Evolutionary conservation across 2,888 invertebrate genomes (phyloP), one percentile per base, ranked within the genome.

Genomic region (Plebejus argus): DNA sequence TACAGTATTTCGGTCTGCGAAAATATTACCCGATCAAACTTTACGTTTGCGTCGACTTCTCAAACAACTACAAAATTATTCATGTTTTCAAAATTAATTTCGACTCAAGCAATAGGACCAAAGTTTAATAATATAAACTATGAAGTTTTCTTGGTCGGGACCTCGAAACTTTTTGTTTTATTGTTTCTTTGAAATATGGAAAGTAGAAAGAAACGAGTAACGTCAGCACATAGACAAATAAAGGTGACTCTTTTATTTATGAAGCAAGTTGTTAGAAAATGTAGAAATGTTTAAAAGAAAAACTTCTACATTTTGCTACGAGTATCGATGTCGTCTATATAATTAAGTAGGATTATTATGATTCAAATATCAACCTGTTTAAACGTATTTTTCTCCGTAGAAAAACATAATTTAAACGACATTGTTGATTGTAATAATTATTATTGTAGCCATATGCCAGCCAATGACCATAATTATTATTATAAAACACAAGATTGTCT

Each of bases 51-150:
- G 61, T 18, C 66, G 28, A 66, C 66, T 66, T 66, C 23, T 28
- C 66, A 28, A 66, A 66, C 15, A 66, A 66, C 66, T 28, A 66
- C 66, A 66, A 66, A 66, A 28, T 66, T 66, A 28, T 66, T 66
- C 66, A 66, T 66, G 66, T 66, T 66, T 66, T 66, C 28, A 66
- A 66, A 66, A 66, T 66, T 66, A 66, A 66, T 66, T 66, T 66
- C 66, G 66, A 66, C 28, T 66, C 66, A 18, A 66, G 66, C 66
- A 66, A 66, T 66, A 66, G 66, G 28, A 6, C 66, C 66, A 66
- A 66, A 66, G 66, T 66, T 66, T 66, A 66, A 33, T 66, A 66
- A 66, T 66, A 66, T 66, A 66, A 66, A 66, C 66, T 66, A 66
- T 33, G 15, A 66, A 66, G 28, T 66, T 66, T 66, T 66, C 66